These are phyloP conservation scores for Tinea trinotella DNA, from an alignment of 2,888 invertebrate genomes.

Conservation along the genomic window DNA sequence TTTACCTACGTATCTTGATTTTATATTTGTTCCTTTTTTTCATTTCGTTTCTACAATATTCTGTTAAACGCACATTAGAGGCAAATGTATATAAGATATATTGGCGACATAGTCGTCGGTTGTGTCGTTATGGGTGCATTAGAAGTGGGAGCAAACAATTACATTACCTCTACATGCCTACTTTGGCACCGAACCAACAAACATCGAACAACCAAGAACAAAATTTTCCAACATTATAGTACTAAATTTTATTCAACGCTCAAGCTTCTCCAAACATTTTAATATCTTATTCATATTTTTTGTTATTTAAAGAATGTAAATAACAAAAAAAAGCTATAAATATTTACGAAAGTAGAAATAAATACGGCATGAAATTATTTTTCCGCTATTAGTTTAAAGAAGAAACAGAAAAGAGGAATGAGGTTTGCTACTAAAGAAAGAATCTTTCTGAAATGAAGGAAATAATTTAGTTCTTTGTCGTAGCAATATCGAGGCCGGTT, in stretches of 20 bases:
- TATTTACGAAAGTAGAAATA: constrained; percentile 5
- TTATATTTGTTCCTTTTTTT: no score
- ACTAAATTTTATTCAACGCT: constrained; percentile 32
- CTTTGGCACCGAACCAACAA: constrained; percentile 55
- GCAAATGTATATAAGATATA: neutral
- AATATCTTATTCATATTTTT: neutral
- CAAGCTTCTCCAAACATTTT: neutral
- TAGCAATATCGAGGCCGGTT: constrained; percentile 53
- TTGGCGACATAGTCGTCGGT: neutral
- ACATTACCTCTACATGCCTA: constrained; percentile 47
- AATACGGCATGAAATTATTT: constrained; percentile 13
- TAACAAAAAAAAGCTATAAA: neutral
- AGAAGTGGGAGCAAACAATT: constrained; percentile 49
- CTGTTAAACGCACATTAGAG: neutral
- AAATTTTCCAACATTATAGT: constrained; percentile 51
- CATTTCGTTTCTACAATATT: neutral
- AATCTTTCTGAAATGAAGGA: constrained; percentile 51
- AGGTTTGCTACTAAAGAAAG: constrained; percentile 47
- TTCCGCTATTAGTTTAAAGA: constrained; percentile 10
- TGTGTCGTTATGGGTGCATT: constrained; percentile 46
- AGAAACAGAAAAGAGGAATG: constrained; percentile 8
- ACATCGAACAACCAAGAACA: constrained; percentile 30
- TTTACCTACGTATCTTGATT: no score
- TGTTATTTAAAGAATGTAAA: neutral
- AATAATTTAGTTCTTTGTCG: constrained; percentile 66